Conservation (phyloP, 2,113 vertebrate genomes). For the Microcebus ravelobensis region DNA sequence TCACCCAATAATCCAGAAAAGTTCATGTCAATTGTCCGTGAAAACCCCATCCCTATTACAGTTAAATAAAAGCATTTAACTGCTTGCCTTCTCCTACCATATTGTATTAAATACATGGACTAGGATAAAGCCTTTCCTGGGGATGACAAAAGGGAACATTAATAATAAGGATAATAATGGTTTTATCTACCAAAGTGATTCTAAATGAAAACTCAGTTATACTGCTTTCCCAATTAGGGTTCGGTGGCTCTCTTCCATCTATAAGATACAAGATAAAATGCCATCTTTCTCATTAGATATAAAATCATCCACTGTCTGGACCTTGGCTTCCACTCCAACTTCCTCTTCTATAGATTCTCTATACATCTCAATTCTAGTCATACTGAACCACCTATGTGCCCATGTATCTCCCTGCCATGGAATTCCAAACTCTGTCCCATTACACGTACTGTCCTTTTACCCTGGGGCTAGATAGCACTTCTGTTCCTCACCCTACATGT, state of each 20-base stretch:
- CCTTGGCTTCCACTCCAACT: background rate
- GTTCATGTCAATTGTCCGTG: background rate
- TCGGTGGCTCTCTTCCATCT: background rate
- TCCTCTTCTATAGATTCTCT: background rate
- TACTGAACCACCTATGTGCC: background rate
- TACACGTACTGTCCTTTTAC: background rate
- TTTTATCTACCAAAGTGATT: background rate
- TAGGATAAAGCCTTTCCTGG: background rate
- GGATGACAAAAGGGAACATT: background rate
- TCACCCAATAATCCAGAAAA: background rate
- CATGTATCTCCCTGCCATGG: rapidly evolving
- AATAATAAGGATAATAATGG: background rate
- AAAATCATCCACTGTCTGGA: background rate
- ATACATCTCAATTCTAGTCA: background rate
- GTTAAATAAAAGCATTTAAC: background rate
- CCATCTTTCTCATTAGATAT: background rate
- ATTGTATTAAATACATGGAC: background rate
- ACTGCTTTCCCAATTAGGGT: background rate
- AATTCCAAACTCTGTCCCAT: background rate
- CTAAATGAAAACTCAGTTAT: background rate
- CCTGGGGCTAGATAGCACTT: background rate
- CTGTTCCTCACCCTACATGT: background rate
- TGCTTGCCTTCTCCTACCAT: background rate
- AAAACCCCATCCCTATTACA: background rate
- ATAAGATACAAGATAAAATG: background rate